These are phyloP conservation scores for Lasioglossum calceatum DNA, from an alignment of 2,888 invertebrate genomes.

Conservation along the genomic window DNA sequence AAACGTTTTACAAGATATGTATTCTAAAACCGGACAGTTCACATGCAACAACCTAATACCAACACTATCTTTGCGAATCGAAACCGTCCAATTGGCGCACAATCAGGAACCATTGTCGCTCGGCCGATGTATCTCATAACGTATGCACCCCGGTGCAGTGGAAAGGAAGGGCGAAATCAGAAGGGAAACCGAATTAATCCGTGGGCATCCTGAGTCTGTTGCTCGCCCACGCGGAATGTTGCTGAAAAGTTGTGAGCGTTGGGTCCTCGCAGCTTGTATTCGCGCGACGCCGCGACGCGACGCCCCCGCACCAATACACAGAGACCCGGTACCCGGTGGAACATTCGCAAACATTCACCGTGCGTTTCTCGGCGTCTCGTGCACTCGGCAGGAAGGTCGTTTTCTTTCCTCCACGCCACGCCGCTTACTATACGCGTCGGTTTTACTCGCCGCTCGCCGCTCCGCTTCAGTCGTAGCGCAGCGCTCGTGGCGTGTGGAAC, in stretches of 20 bases:
- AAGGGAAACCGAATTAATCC: constrained; percentile 36
- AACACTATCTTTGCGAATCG: not conserved
- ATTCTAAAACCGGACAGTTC: no score
- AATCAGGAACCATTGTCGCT: constrained; percentile 23
- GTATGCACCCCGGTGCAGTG: constrained; percentile 37
- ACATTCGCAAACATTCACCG: constrained; percentile 18
- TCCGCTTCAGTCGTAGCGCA: constrained; percentile 74
- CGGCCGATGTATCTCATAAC: constrained; percentile 18
- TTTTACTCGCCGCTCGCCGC: constrained; percentile 51
- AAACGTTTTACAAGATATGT: no score
- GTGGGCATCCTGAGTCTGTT: constrained; percentile 21
- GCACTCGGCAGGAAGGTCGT: constrained; percentile 77
- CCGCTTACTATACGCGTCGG: constrained; percentile 57
- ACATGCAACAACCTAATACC: no score
- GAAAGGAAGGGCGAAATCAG: constrained; percentile 18
- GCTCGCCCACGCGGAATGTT: constrained; percentile 33
- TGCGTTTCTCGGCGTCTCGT: constrained; percentile 37
- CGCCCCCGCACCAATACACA: constrained; percentile 68
- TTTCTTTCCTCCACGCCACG: constrained; percentile 74
- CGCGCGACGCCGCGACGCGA: constrained; percentile 38
- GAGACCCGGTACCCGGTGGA: not conserved
- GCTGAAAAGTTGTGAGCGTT: constrained; percentile 39
- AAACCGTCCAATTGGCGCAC: not conserved
- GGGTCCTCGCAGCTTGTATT: constrained; percentile 36
- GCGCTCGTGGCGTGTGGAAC: constrained; percentile 73